Evolutionary conservation across 2,113 vertebrate species (phyloP), one percentile per base, ranked within the genome.

Genomic region (Saccopteryx bilineata): DNA sequence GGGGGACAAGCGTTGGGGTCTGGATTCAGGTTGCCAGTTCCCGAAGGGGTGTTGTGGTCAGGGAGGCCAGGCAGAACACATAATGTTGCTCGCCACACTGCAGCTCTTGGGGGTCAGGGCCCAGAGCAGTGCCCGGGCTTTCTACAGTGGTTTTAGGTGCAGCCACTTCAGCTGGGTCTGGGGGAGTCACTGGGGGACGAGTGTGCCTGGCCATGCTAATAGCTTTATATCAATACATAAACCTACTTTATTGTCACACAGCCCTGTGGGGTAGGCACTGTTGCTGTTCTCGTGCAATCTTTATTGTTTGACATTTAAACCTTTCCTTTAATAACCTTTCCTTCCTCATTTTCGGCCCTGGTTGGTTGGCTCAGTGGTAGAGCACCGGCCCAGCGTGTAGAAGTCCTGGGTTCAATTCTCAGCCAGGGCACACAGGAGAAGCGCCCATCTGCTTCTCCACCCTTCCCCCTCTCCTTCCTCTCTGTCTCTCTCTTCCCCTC

Each of bases 71-170:
- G 9, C 46, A 82, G 31, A 39, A 39, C 9, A 18, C 15, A 5
- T 18, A 33, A 2, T 5, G 3, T 9, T 15, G 23, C 52, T 63
- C 0, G 0, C 31, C 50, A 7, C 4, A 10, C 31, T 58, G 19
- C 28, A 7, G 1, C 5, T 82, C 31, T 33, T 50, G 39, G 46
- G 19, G 26, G 58, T 68, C 46, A 11, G 5, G 69, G 60, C 50
- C 81, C 1, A 1, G 28, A 52, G 19, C 0, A 2, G 69, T 1
- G 0, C 15, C 31, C 24, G 11, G 50, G n/a, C 18, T 76, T 31
- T 1, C 0, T 39, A 7, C 1, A 14, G 50, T 21, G 33, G 50
- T 58, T 88, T 19, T 72, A 80, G 26, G 15, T 2, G 15, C 68
- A 52, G 17, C 60, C 48, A 0, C 13, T 2, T 69, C 9, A 0